phyloP scores from a whole-genome alignment of 1,140 invertebrate species.

The Conus ventricosus region DNA sequence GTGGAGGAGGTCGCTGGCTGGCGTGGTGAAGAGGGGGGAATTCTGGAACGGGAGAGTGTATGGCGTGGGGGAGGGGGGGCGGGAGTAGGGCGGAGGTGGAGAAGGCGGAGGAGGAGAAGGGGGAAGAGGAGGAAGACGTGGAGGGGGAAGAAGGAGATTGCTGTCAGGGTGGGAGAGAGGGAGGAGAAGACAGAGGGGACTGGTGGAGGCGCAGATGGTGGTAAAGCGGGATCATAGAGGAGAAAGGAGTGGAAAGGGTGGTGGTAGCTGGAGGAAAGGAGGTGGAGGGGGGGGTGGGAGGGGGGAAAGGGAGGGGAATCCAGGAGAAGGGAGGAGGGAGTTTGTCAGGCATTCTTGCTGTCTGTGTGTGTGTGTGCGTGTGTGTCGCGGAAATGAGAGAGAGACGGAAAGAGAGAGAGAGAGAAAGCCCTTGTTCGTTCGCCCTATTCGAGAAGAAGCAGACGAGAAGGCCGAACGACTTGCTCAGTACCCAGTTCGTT shows the following conservation, averaged over 20 bases:
- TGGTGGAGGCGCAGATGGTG: not conserved
- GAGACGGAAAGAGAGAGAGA: slow-evolving; percentile 22
- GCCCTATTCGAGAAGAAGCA: not conserved
- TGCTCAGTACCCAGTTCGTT: not conserved
- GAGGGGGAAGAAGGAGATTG: not conserved
- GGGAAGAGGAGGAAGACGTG: not conserved
- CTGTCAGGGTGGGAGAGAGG: not conserved
- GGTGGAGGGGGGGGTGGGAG: not conserved
- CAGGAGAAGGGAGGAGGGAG: not conserved
- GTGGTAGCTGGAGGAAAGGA: not conserved
- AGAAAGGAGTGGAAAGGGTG: not conserved
- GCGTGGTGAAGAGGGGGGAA: not conserved
- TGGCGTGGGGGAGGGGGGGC: not conserved
- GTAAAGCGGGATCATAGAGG: not conserved
- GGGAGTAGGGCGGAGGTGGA: not conserved
- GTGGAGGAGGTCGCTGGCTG: not conserved
- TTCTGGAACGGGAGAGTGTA: not conserved
- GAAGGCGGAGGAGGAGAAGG: not conserved
- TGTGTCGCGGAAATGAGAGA: not conserved
- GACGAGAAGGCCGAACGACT: not conserved
- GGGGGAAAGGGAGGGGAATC: not conserved
- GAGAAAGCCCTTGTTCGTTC: not conserved
- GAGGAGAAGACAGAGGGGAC: not conserved
- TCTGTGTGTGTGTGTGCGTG: not conserved
- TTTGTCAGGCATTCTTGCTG: not conserved